phyloP scores from a whole-genome alignment of 2,113 vertebrate genomes.

The Vimba vimba region DNA sequence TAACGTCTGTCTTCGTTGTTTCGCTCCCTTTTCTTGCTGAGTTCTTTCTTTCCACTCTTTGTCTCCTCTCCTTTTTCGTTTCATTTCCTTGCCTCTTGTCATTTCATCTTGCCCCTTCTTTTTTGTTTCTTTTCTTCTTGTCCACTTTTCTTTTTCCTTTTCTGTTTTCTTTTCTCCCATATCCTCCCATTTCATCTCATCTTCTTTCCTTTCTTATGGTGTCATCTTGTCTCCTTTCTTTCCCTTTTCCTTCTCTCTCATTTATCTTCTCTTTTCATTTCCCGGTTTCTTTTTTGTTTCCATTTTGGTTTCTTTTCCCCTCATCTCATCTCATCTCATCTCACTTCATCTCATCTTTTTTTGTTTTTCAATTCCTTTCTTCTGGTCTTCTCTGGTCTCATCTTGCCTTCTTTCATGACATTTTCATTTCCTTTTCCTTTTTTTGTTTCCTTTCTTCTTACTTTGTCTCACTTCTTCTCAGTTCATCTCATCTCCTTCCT shows the following conservation, averaged over 20 bases:
- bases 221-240: background rate
- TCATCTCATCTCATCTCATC: background rate
- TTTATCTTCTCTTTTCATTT: background rate
- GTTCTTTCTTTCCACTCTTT: conserved; percentile 61
- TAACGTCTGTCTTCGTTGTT: conserved; percentile 38
- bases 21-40: conserved; percentile 65
- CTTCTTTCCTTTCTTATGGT: background rate
- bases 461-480: background rate
- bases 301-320: background rate
- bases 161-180: background rate
- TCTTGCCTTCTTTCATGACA: background rate
- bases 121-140: background rate
- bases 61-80: background rate
- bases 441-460: background rate
- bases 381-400: background rate
- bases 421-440: conserved; percentile 18
- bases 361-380: background rate
- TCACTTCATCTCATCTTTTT: background rate
- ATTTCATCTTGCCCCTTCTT: background rate
- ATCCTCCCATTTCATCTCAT: background rate
- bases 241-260: background rate
- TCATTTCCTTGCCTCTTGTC: background rate
- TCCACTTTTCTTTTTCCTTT: background rate
- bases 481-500: no score
- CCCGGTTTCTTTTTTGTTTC: background rate